Percentiles rank a stretch among this genome's conserved stretches.
Conservation (phyloP, 2,797 vertebrate genomes). For the Petrocephalus schoutedeni region DNA sequence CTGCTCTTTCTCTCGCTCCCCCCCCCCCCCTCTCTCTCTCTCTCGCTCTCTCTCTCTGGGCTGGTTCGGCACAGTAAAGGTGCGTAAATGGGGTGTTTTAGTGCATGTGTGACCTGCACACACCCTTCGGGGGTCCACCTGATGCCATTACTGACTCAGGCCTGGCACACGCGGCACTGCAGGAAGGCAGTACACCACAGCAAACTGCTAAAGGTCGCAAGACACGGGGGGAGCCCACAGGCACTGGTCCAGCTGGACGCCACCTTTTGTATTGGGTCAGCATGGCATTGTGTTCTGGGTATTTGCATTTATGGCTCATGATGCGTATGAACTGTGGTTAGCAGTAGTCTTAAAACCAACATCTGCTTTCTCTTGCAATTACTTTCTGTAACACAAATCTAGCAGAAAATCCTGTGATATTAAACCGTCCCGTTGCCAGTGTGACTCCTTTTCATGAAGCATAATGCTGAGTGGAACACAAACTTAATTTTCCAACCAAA, state of each 20-base stretch:
- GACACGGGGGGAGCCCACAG: neutral
- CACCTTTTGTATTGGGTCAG: neutral
- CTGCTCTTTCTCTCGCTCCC: neutral
- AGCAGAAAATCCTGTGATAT: too few relatives aligned
- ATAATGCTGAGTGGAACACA: neutral
- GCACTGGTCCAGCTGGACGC: neutral
- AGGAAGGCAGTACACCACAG: neutral
- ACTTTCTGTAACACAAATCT: neutral
- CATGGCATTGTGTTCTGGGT: neutral
- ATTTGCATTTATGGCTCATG: neutral
- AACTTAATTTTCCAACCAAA: constrained; percentile 4
- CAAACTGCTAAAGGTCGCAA: neutral
- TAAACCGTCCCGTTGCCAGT: neutral
- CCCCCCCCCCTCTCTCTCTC: too few relatives aligned
- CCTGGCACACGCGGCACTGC: neutral
- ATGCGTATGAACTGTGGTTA: neutral
- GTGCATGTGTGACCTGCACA: neutral
- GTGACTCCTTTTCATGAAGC: neutral
- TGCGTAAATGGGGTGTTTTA: neutral
- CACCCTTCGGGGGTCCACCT: neutral
- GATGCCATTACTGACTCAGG: neutral
- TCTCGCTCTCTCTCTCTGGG: neutral
- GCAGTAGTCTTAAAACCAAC: neutral
- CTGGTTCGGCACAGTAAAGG: neutral
- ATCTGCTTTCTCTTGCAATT: neutral